These are phyloP conservation scores for Arctopsyche grandis DNA, from an alignment of 1,140 invertebrate species.

Conservation along the genomic window DNA sequence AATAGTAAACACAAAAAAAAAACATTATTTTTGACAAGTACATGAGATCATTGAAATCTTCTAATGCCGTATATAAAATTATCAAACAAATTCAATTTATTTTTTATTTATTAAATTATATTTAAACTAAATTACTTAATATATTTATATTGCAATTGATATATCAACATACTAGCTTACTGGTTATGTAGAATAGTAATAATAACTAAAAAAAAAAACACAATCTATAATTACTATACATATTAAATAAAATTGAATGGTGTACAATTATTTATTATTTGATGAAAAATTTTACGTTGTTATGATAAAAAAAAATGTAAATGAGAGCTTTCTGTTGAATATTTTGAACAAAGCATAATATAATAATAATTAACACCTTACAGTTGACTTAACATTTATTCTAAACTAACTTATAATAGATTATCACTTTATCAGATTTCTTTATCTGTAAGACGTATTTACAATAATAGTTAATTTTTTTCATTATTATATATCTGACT, in stretches of 20 bases:
- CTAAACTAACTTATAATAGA: conserved; percentile 26
- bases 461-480: conserved; percentile 28
- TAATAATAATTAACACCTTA: conserved; percentile 18
- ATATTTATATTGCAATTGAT: conserved; percentile 42
- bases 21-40: conserved; percentile 54
- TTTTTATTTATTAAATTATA: conserved; percentile 37
- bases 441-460: conserved; percentile 33
- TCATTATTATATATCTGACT: conserved; percentile 33
- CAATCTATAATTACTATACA: conserved; percentile 1
- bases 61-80: conserved; percentile 49
- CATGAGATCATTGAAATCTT: conserved; percentile 53
- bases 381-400: conserved; percentile 24
- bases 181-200: conserved; percentile 14
- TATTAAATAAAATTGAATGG: not conserved
- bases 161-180: conserved; percentile 34
- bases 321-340: not conserved
- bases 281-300: not conserved
- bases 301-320: not conserved
- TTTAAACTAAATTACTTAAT: conserved; percentile 38
- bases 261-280: conserved; percentile 5
- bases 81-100: conserved; percentile 37
- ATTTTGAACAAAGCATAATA: conserved; percentile 20
- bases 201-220: conserved; percentile 29
- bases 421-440: conserved; percentile 33
- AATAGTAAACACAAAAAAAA: conserved; percentile 41